Evolutionary conservation across 64 coral and sea anemone genomes (phyloP).

Genomic region (Montipora sp.): DNA sequence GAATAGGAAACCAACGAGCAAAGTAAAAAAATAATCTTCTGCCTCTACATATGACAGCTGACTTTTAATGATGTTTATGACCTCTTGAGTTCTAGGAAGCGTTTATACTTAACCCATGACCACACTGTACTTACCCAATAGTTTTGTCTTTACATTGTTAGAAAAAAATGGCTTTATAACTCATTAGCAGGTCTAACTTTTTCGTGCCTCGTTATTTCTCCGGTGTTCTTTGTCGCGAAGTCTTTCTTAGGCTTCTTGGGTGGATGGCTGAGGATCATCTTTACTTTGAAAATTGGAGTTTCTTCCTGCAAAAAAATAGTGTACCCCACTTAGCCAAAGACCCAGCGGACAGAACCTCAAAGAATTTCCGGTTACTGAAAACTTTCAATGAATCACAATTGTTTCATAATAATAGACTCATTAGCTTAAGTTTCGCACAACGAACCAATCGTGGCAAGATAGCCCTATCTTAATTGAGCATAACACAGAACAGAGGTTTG

Average conservation of each 20-base stretch:
- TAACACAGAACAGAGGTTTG: slow-evolving; percentile 1
- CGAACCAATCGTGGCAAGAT: slow-evolving; percentile 12
- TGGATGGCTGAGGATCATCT: neutral
- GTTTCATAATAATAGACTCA: slow-evolving; percentile 12
- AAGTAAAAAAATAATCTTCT: neutral
- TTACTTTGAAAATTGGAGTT: neutral
- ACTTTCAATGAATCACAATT: slow-evolving; percentile 37
- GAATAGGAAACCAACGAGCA: neutral
- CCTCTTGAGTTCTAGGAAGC: slow-evolving; percentile 14
- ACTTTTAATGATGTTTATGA: neutral
- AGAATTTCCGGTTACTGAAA: slow-evolving; percentile 42
- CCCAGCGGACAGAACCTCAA: neutral
- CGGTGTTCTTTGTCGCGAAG: neutral
- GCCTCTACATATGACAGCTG: neutral
- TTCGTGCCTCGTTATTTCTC: neutral
- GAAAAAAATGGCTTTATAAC: neutral
- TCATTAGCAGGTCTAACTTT: neutral
- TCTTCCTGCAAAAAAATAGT: neutral
- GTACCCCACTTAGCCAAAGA: slow-evolving; percentile 23
- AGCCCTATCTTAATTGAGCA: neutral
- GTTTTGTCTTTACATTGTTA: slow-evolving; percentile 17
- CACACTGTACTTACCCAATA: slow-evolving; percentile 24
- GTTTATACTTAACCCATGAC: slow-evolving; percentile 1
- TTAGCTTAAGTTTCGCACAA: slow-evolving; percentile 4
- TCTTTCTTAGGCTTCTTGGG: neutral